Evolutionary conservation across 2,797 vertebrate species (phyloP).

Genomic region (Thaleichthys pacificus): DNA sequence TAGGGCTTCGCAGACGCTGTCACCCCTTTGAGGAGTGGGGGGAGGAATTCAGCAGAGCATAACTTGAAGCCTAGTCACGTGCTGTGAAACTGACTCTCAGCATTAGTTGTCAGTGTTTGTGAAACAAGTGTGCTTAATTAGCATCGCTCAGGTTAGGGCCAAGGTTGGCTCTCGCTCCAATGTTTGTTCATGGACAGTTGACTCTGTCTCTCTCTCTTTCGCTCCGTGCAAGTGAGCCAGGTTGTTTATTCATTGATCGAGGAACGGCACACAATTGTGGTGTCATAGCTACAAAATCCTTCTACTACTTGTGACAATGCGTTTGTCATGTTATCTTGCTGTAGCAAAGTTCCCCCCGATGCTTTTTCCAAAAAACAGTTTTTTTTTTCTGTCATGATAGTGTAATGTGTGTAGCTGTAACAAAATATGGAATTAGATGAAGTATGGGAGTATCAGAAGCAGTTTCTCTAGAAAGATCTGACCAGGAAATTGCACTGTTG

Average conservation of each 20-base stretch:
- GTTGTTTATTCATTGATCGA: conserved; percentile 46
- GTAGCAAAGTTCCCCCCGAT: neutral
- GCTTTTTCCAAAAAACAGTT: too few species aligned
- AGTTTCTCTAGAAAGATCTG: too few species aligned
- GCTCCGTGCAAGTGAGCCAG: conserved; percentile 9
- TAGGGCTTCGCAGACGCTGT: neutral
- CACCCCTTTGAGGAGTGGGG: neutral
- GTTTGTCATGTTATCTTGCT: too few species aligned
- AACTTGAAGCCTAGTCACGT: conserved; percentile 4
- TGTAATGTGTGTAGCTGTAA: neutral
- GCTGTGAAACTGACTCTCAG: neutral
- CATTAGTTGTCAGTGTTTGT: neutral
- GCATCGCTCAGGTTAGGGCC: neutral
- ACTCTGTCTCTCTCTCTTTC: neutral
- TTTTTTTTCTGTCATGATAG: too few species aligned
- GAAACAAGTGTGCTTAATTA: neutral
- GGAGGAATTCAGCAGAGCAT: neutral
- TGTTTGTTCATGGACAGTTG: conserved; percentile 11
- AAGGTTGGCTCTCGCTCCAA: neutral
- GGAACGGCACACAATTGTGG: conserved; percentile 25
- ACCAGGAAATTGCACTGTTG: too few species aligned
- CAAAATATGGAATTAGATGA: neutral
- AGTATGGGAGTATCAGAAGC: too few species aligned
- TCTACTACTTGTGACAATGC: too few species aligned
- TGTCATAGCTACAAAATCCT: conserved; percentile 3